Evolutionary conservation across 2,113 vertebrate genomes (phyloP).

Genomic region (Galemys pyrenaicus): DNA sequence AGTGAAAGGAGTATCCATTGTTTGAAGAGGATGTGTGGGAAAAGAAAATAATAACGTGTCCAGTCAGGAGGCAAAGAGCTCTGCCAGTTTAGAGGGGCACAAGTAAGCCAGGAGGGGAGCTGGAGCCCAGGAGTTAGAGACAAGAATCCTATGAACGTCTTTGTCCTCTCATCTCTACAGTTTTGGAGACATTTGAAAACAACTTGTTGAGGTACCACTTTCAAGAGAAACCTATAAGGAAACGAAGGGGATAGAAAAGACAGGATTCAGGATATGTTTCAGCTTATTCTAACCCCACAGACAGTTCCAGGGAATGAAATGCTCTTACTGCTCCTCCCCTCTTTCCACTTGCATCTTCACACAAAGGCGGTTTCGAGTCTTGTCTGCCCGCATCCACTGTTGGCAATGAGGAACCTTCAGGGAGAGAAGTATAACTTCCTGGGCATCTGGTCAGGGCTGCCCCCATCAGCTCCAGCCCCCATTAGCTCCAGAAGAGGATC

Average conservation of each 20-base stretch:
- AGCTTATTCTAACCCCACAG: neutral
- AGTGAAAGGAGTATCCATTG: neutral
- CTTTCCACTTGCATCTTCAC: accelerated
- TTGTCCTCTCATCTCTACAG: neutral
- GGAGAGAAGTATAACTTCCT: neutral
- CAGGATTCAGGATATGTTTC: neutral
- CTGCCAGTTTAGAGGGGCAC: neutral
- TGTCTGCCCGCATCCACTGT: neutral
- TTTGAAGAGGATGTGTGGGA: neutral
- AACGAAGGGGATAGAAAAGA: neutral
- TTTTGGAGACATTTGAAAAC: neutral
- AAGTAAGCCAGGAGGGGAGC: neutral
- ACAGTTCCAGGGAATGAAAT: neutral
- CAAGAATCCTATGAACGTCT: neutral
- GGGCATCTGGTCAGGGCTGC: neutral
- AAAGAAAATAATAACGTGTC: neutral
- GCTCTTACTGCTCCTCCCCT: accelerated
- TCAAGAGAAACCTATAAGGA: neutral
- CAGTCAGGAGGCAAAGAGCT: neutral
- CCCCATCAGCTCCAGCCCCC: neutral
- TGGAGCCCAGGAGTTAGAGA: neutral
- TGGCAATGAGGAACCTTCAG: neutral
- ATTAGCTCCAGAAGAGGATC: neutral
- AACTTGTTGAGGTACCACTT: neutral
- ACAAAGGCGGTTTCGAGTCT: neutral